Base-by-base conservation (phyloP, 1,140 invertebrate genomes). In the Macrotrachela quadricornifera region DNA sequence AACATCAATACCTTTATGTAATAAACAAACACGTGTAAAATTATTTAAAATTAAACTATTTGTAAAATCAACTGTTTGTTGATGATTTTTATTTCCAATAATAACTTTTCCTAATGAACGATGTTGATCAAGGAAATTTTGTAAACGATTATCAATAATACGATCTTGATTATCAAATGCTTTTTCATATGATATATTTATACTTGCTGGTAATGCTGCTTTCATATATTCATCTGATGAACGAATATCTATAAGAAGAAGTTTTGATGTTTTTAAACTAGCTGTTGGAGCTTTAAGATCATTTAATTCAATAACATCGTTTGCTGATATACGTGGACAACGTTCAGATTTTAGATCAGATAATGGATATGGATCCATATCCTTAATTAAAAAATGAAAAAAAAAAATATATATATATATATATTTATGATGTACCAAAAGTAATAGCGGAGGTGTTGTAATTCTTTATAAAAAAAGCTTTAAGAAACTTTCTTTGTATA, bases 101-200 rank as follows among this genome's bases (percentile, higher is more conserved):
- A 90, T 76, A 6, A 83, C 79, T 46, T 88, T 76, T 42, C 81
- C 76, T 60, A 77, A 78, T 37, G 77, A 64, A 68, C 72, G 66
- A 70, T 71, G 66, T 57, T 72, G 63, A 64, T 77, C 70, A 63
- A 79, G 59, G 57, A 68, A 64, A 41, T 71, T 70, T n/a, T 74
- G 73, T 57, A 81, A 77, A 2, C 76, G 69, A 71, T 60, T 79
- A 71, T 41, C 79, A 60, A 59, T 76, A 67, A 66, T 72, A 69
- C 57, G 18, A 74, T 78, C 61, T 77, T 76, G 64, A 73, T 79
- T 58, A 21, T 59, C 66, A 57, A 71, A 74, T 8, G 84, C 79
- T 42, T 77, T 80, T 42, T 59, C 58, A 64, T 82, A 82, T 13
- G 83, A 83, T 64, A 88, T 80, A 65, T 87, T 90, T 38, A 87